phyloP scores from a whole-genome alignment of 2,797 vertebrate species.

The Brotula barbata region DNA sequence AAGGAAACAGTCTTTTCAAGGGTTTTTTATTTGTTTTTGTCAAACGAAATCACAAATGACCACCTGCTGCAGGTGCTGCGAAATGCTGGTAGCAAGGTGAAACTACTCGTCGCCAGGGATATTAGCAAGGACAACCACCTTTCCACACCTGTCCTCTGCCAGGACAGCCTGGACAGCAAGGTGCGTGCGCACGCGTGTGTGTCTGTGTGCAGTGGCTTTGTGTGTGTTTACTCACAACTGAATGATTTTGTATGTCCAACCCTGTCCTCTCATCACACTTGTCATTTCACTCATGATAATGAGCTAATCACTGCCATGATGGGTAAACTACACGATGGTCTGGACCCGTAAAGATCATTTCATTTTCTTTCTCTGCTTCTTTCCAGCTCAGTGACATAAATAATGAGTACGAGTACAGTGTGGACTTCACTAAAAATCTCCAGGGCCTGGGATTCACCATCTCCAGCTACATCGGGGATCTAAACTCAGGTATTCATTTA shows the following conservation, averaged over 20 bases:
- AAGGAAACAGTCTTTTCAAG: slow-evolving; percentile 5
- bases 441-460: slow-evolving; percentile 91
- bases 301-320: not conserved
- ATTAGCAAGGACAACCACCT: slow-evolving; percentile 74
- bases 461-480: slow-evolving; percentile 88
- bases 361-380: slow-evolving; percentile 22
- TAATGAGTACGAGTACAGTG: slow-evolving; percentile 78
- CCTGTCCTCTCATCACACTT: not conserved
- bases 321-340: not conserved
- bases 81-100: slow-evolving; percentile 88
- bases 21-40: slow-evolving; percentile 12
- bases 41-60: slow-evolving; percentile 27
- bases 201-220: not conserved
- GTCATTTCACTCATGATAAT: not conserved
- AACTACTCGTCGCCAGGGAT: slow-evolving; percentile 89
- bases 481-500: slow-evolving; percentile 83
- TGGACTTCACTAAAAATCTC: slow-evolving; percentile 89
- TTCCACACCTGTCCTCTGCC: slow-evolving; percentile 65
- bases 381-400: slow-evolving; percentile 72
- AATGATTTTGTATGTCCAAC: slow-evolving; percentile 1
- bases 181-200: slow-evolving; percentile 41
- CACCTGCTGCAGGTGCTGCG: slow-evolving; percentile 79
- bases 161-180: slow-evolving; percentile 65
- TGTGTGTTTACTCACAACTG: not conserved
- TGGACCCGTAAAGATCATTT: not conserved